Evolutionary conservation across 2,113 vertebrate genomes (phyloP), one percentile per base, ranked within the genome.

Genomic region (Callaeas wilsoni): DNA sequence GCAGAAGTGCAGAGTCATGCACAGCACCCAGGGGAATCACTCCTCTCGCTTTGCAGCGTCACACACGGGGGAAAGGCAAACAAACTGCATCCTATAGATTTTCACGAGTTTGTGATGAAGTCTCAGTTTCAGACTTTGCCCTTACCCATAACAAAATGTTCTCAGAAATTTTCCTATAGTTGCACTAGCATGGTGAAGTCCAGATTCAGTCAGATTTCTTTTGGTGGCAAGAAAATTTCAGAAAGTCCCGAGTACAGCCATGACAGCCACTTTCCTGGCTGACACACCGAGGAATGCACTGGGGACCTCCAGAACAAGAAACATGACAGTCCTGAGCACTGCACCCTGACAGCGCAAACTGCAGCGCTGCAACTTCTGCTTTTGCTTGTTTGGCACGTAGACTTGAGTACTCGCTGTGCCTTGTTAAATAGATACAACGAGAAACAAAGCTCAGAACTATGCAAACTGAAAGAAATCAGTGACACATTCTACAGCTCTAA

Each of bases 1-100:
- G 0, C 35, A 19, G 5, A 96, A 96, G 73, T 96, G 95, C 94
- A 81, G 82, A 86, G 90, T 97, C 96, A 97, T 60, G 83, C 44
- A 12, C 53, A 49, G 65, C 75, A 26, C 1, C 4, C 46, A 69
- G 16, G 75, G 94, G 76, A 94, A 71, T 27, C 73, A 16, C 84
- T 71, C 14, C 68, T 71, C 56, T 37, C 8, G 55, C 35, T 80
- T 64, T 88, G 92, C 92, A 89, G 86, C 0, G 1, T 93, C 92
- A 92, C 10, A 32, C 56, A 2, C 41, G 41, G 2, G 44, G 85
- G 90, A 92, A 92, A 88, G 90, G 42, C 71, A 63, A 2, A 86
- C 47, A 52, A 10, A 56, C 32, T 71, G 29, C 6, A 52, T 78
- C 92, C 73, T 21, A 63, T 1, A 8, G 6, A 59, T 83, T 67